Evolutionary conservation across 2,888 invertebrate genomes (phyloP), one percentile per base, ranked within the genome.

Genomic region (Drosophila atripex): DNA sequence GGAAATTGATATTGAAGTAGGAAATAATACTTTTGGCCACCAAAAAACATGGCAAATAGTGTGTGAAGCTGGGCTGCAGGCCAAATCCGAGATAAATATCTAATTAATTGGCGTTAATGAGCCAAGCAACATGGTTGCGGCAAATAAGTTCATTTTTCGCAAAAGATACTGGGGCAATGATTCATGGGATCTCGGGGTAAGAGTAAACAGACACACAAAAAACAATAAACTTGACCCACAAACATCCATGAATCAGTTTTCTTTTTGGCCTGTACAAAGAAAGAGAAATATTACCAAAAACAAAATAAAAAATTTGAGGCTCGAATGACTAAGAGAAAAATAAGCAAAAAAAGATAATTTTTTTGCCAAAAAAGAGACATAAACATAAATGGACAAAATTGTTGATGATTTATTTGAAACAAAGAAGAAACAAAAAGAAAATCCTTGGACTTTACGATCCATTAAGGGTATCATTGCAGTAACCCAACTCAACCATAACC

Each of bases 141-240:
- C 11, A 68, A 53, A 68, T 45, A 54, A 45, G 28, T 35, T 57
- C 23, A 18, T 16, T 18, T 38, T 46, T 28, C 18, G 56, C 46
- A 28, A 68, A 68, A 61, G 28, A 12, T 35, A 35, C n/a, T 28
- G 28, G 11, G 16, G 28, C 35, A 69, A 32, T 64, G 64, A 64
- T 64, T 64, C 64, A 64, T 45, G 63, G 11, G 18, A 38, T 54
- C 38, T 49, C 35, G 4, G 45, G 25, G 7, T 28, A 53, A 43
- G 32, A 43, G 57, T 41, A 32, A 55, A 3, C 58, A 43, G 21
- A 32, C 30, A 3, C 12, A 23, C 18, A 12, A 55, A 56, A 68
- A 43, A 18, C 70, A 45, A 69, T 64, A 64, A 64, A 64, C 64
- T 70, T 64, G 70, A 64, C 64, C 64, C 70, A 64, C 21, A 69